Conservation (phyloP, 1,140 invertebrate species). For the Nymphalis io region DNA sequence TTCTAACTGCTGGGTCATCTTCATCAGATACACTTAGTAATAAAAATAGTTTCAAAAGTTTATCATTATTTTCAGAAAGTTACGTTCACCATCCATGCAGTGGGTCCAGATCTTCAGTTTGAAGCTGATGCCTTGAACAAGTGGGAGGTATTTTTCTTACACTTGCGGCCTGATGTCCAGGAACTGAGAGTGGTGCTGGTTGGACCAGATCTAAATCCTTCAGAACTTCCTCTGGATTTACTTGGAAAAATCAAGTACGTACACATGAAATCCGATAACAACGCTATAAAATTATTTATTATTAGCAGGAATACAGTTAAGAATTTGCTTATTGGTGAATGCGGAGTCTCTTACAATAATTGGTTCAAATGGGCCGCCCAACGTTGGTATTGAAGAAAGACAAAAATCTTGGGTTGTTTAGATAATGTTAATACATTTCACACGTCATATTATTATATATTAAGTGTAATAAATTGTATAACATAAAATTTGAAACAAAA, state of each 20-base stretch:
- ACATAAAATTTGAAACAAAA: too few relatives aligned
- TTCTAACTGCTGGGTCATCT: too few relatives aligned
- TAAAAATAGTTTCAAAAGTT: background rate
- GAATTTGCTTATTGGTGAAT: too few relatives aligned
- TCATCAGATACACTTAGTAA: too few relatives aligned
- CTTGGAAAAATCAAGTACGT: conserved; percentile 73
- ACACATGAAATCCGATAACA: background rate
- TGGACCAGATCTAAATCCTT: conserved; percentile 83
- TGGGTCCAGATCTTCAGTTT: conserved; percentile 87
- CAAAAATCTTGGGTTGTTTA: too few relatives aligned
- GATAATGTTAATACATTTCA: too few relatives aligned
- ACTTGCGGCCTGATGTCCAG: conserved; percentile 82
- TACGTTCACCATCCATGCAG: conserved; percentile 80
- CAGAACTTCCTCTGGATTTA: conserved; percentile 78
- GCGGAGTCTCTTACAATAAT: too few relatives aligned
- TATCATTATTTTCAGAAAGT: conserved; percentile 54
- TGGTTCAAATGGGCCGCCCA: too few relatives aligned
- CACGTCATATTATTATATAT: too few relatives aligned
- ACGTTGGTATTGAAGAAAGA: too few relatives aligned
- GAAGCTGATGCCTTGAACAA: conserved; percentile 85
- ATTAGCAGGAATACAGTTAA: background rate
- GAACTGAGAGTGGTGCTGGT: conserved; percentile 83
- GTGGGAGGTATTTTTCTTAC: conserved; percentile 87
- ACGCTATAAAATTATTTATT: too few relatives aligned
- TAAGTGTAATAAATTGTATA: too few relatives aligned